Evolutionary conservation across 2,113 vertebrate species (phyloP), one percentile per base, ranked within the genome.

Genomic region (Passerina amoena): DNA sequence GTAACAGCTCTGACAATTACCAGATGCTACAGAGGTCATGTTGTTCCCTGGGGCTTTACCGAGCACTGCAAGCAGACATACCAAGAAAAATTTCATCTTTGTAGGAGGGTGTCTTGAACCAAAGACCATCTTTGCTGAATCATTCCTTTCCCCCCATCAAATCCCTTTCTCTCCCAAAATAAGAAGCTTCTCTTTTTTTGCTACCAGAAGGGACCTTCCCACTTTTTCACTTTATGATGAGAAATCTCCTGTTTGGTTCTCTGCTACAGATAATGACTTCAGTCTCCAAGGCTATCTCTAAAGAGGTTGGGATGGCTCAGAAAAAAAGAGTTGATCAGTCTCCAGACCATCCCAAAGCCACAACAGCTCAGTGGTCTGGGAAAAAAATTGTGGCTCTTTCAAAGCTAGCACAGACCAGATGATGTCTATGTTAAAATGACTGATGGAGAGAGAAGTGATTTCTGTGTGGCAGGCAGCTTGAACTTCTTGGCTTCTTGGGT

Each of bases 361-460:
- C 70, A 82, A 44, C 31, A 87, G 81, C 70, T 96, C 81, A 90
- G 66, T 1, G 11, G 88, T 69, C 82, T 94, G 75, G 66, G 75
- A 66, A 85, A 95, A 90, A 92, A 87, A 76, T 72, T 42, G 51
- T 47, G 65, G 45, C 37, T 91, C 35, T 91, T 92, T 94, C 84
- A 94, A 65, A 95, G 78, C 17, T 16, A 80, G 65, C 31, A 22
- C 37, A 82, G 81, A 69, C 35, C 33, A 82, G 66, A 57, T 75
- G 77, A 96, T 91, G 77, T 79, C 92, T 89, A 15, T 0, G 4
- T 57, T 94, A 82, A 88, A 91, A 72, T n/a, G 77, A 84, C 56
- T 82, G 69, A 86, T 68, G 44, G 51, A 64, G n/a, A 81, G 19
- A 87, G n/a, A 53, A 91, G 50, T 61, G 53, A 92, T 87, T 91